Conservation (phyloP, 2,888 invertebrate species). For the Trissonchulus latispiculum region DNA sequence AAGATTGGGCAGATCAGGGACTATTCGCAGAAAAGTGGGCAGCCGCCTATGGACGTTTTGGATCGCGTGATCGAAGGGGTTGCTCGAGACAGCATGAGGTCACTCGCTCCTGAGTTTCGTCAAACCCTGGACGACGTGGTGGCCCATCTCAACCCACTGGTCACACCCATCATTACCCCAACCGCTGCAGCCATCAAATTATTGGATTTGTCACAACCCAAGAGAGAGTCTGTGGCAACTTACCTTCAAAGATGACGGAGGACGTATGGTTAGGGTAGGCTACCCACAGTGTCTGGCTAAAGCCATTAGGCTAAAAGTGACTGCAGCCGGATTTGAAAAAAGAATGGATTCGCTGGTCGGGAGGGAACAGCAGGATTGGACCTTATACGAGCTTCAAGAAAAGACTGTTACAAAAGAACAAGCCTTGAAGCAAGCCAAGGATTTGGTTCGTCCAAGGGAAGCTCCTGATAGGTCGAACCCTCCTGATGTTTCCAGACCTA, state of each 20-base stretch:
- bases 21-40: background rate
- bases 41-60: background rate
- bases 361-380: background rate
- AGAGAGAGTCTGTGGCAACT: background rate
- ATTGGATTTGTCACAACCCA: background rate
- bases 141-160: background rate
- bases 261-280: background rate
- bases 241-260: background rate
- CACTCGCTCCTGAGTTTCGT: background rate
- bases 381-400: background rate
- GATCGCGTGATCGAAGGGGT: background rate
- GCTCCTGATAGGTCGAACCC: background rate
- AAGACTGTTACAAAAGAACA: background rate
- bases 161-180: background rate
- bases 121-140: background rate
- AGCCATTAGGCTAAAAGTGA: background rate
- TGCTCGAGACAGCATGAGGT: background rate
- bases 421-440: background rate
- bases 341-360: background rate
- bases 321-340: background rate
- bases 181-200: background rate
- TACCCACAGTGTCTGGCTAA: background rate
- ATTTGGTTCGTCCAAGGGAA: background rate
- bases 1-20: background rate
- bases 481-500: background rate